These are phyloP conservation scores for Neuroscelio doddi DNA, from an alignment of 2,888 invertebrate genomes.

Conservation along the genomic window DNA sequence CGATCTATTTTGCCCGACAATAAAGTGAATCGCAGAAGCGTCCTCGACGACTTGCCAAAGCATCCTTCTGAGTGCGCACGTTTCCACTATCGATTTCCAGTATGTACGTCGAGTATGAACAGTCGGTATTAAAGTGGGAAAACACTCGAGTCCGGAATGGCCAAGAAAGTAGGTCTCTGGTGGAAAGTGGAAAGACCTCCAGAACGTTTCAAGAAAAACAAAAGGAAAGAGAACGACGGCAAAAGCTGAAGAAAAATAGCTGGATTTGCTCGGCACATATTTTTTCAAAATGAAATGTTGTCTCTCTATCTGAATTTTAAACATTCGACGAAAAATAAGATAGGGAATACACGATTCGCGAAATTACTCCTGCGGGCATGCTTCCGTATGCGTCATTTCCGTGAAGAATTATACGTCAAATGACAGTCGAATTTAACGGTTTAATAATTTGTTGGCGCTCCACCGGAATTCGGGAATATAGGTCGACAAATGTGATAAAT, in stretches of 20 bases:
- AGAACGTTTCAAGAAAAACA: constrained; percentile 20
- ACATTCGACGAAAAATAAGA: constrained; percentile 13
- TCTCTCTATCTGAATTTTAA: constrained; percentile 25
- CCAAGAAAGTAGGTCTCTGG: constrained; percentile 43
- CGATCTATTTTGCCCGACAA: constrained; percentile 46
- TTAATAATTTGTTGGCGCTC: too few relatives aligned
- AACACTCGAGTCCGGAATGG: constrained; percentile 39
- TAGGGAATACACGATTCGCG: constrained; percentile 1
- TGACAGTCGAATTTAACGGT: neutral
- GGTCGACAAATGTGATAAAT: constrained; percentile 24
- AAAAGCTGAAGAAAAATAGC: constrained; percentile 37
- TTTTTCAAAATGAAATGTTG: constrained; percentile 28
- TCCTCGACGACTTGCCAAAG: constrained; percentile 45
- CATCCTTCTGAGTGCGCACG: constrained; percentile 38
- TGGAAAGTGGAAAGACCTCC: constrained; percentile 32
- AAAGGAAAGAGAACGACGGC: constrained; percentile 16
- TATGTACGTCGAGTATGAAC: constrained; percentile 39
- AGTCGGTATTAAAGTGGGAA: constrained; percentile 44
- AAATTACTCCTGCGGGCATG: too few relatives aligned
- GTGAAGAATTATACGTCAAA: neutral
- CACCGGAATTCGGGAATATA: neutral
- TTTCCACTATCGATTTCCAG: constrained; percentile 43
- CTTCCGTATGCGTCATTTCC: neutral
- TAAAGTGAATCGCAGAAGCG: constrained; percentile 45
- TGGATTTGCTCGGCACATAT: constrained; percentile 30